Conservation (phyloP, 2,888 invertebrate genomes). For the Tenthredo amoena region DNA sequence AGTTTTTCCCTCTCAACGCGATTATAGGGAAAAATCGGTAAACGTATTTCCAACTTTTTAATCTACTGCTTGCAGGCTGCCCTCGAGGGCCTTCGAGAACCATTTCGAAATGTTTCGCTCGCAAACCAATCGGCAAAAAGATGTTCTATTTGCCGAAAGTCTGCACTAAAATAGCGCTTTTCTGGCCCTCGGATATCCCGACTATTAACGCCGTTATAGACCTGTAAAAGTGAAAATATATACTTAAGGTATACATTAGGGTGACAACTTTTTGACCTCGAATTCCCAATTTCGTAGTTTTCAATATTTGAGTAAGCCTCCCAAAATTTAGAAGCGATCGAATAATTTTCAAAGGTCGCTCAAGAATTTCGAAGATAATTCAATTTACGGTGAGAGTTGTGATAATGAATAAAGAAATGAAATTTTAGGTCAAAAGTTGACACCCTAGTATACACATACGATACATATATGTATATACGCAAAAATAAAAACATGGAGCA, state of each 20-base stretch:
- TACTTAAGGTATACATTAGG: neutral
- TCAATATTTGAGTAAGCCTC: too few species aligned
- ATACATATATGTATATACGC: neutral
- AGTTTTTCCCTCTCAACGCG: neutral
- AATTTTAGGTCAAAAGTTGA: neutral
- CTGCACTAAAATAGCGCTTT: neutral
- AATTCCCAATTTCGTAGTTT: too few species aligned
- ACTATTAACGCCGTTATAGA: neutral
- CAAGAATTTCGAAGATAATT: too few species aligned
- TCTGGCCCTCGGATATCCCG: neutral
- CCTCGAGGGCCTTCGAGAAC: slow-evolving; percentile 31
- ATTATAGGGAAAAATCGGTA: slow-evolving; percentile 31
- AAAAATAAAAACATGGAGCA: neutral
- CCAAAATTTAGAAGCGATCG: too few species aligned
- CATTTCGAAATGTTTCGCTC: slow-evolving; percentile 40
- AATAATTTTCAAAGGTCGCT: too few species aligned
- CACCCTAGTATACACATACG: neutral
- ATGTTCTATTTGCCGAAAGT: neutral
- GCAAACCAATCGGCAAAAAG: slow-evolving; percentile 1
- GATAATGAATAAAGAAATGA: too few species aligned
- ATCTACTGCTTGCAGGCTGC: slow-evolving; percentile 32
- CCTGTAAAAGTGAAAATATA: neutral
- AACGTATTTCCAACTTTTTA: slow-evolving; percentile 44
- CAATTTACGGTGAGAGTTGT: too few species aligned
- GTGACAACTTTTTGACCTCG: too few species aligned